phyloP scores from a whole-genome alignment of 2,797 vertebrate species.

The Epinephelus malabaricus region DNA sequence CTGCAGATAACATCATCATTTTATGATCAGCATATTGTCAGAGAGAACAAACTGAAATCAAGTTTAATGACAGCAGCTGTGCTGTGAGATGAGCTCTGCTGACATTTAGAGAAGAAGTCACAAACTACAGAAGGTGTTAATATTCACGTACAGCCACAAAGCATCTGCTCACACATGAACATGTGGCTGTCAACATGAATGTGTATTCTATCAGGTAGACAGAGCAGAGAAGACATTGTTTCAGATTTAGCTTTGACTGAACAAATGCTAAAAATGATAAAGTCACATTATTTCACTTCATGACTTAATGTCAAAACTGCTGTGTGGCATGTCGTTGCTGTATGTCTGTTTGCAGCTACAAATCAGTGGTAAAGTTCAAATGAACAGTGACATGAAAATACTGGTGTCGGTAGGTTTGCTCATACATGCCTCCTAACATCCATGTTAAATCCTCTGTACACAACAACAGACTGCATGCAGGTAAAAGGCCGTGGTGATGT shows the following conservation, averaged over 20 bases:
- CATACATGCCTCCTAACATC: not conserved
- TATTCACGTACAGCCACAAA: no score
- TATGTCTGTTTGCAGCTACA: not conserved
- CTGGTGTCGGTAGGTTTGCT: not conserved
- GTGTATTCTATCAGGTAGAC: no score
- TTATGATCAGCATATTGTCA: no score
- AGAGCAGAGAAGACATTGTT: not conserved
- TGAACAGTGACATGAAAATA: not conserved
- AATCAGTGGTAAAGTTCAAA: not conserved
- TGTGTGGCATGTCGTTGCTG: not conserved
- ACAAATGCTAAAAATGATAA: not conserved
- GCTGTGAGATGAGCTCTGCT: no score
- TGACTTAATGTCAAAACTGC: not conserved
- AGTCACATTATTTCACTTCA: not conserved
- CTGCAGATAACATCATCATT: no score
- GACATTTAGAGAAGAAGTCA: no score
- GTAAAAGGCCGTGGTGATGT: conserved; percentile 21
- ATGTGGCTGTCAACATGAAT: no score
- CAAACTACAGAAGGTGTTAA: no score
- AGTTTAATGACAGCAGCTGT: no score
- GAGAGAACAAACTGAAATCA: no score
- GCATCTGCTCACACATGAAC: no score
- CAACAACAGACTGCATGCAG: conserved; percentile 12
- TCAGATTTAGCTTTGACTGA: not conserved
- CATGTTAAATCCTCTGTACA: conserved; percentile 6